Evolutionary conservation across 2,113 vertebrate genomes (phyloP).

Genomic region (Tetrao urogallus): DNA sequence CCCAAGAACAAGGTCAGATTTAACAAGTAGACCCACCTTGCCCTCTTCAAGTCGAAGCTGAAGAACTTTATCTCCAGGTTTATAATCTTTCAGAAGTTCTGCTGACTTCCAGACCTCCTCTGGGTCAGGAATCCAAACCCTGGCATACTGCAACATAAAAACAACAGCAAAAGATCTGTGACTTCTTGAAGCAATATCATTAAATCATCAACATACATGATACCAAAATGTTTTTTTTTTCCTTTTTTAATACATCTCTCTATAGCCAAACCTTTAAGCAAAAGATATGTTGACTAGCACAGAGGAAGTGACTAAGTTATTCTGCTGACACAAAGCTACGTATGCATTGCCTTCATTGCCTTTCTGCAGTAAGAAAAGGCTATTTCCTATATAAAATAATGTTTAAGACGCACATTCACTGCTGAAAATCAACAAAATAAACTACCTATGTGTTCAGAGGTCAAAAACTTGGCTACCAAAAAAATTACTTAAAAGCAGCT

Average conservation of each 20-base stretch:
- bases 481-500: background rate
- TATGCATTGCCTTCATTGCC: background rate
- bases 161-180: background rate
- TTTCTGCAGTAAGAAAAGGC: background rate
- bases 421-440: background rate
- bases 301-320: background rate
- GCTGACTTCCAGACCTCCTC: constrained; percentile 98
- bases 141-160: constrained; percentile 85
- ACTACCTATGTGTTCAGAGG: background rate
- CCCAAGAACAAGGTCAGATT: background rate
- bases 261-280: background rate
- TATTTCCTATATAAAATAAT: background rate
- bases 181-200: background rate
- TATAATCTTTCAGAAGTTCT: constrained; percentile 93
- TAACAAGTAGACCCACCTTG: constrained; percentile 78
- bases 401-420: background rate
- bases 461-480: background rate
- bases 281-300: background rate
- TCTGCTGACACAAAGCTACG: background rate
- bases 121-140: constrained; percentile 97
- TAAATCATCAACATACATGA: background rate
- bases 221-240: background rate
- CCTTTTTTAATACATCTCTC: background rate
- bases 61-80: constrained; percentile 87
- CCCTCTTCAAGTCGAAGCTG: constrained; percentile 92